Evolutionary conservation across 2,888 invertebrate genomes (phyloP).

Genomic region (Leucoma salicis): DNA sequence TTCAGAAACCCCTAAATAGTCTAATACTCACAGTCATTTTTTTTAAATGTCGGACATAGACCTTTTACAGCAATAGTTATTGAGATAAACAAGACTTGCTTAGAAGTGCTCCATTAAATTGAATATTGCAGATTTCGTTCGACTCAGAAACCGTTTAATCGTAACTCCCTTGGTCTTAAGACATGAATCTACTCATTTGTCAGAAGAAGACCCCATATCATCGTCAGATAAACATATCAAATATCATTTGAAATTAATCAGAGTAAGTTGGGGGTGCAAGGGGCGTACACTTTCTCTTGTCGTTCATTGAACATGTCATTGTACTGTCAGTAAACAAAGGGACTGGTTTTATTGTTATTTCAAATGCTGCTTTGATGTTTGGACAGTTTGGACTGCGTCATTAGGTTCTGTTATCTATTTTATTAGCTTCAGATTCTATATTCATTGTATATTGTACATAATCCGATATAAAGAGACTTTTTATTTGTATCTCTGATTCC

Average conservation of each 20-base stretch:
- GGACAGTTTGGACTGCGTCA: slow-evolving; percentile 2
- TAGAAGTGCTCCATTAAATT: no score
- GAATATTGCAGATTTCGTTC: no score
- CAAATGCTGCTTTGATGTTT: slow-evolving; percentile 9
- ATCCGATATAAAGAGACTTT: no score
- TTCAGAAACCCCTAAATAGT: no score
- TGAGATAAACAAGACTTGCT: no score
- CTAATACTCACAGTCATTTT: no score
- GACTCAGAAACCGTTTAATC: slow-evolving; percentile 60
- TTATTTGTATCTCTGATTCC: no score
- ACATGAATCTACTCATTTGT: slow-evolving; percentile 74
- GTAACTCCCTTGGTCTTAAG: slow-evolving; percentile 43
- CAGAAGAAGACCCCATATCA: slow-evolving; percentile 51
- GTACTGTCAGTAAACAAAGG: slow-evolving; percentile 31
- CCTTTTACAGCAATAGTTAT: no score
- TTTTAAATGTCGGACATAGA: no score
- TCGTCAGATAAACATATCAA: slow-evolving; percentile 72
- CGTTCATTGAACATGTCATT: slow-evolving; percentile 30
- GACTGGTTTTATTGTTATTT: slow-evolving; percentile 31
- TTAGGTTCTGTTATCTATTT: slow-evolving; percentile 12
- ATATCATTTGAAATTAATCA: slow-evolving; percentile 77
- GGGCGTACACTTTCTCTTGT: slow-evolving; percentile 40
- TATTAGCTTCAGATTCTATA: background rate
- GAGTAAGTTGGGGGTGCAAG: slow-evolving; percentile 44
- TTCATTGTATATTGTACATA: no score